Base-by-base conservation (phyloP, 2,888 invertebrate species). In the Troides helena region DNA sequence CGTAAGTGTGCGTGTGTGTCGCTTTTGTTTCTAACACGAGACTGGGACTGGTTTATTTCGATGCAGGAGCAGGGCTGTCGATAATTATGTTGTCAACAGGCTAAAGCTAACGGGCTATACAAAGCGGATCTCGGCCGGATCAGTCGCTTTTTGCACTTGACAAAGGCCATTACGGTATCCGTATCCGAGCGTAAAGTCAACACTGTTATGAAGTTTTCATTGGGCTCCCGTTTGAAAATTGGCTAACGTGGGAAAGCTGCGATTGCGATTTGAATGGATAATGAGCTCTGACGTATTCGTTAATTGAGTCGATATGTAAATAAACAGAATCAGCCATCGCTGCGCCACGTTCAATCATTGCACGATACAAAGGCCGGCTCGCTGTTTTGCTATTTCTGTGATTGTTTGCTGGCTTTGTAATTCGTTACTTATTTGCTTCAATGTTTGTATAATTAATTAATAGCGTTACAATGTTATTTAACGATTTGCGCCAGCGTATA, bases 271-370 rank as follows among this genome's bases (percentile, higher is more conserved):
- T 90, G 89, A 90, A 90, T 90, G 84, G 87, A 81, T 90, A 90
- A 90, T 90, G 86, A 89, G 87, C 81, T 79, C 74, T 79, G 77
- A 83, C 82, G 85, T 85, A 84, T 85, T 85, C 82, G 87, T 87
- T 90, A 90, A 92, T 89, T 90, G 87, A 87, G 85, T 87, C 85
- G 83, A 86, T 88, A 86, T 88, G 88, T 90, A 88, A 90, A 91
- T 90, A 90, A 86, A 88, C 84, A 86, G 83, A 76, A 76, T 68
- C 64, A 64, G 67, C 58, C 77, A 73, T 72, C 75, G 73, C 74
- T 62, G 72, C 62, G 73, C 76, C 80, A 79, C 65, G 39, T 77
- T 86, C 87, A 86, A 85, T 89, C 86, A 88, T 84, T 84, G 81
- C 81, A 78, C 75, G 79, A 78, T 82, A 86, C 87, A 89, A 88